phyloP scores from a whole-genome alignment of 1,140 invertebrate genomes.

The Andricus grossulariae region DNA sequence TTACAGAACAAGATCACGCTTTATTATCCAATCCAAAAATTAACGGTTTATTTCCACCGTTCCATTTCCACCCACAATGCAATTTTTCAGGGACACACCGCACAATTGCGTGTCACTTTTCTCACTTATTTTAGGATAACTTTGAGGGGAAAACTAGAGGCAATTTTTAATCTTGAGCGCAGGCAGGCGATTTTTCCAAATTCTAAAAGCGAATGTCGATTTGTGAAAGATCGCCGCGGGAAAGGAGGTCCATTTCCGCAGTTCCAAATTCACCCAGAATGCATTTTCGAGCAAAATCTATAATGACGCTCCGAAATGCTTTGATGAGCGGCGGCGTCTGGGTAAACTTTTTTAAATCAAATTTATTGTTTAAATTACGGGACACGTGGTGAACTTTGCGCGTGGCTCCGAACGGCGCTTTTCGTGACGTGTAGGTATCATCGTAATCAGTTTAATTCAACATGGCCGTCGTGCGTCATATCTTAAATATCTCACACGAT shows the following conservation, averaged over 20 bases:
- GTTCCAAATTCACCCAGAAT: slow-evolving; percentile 48
- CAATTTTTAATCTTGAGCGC: neutral
- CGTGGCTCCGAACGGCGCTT: slow-evolving; percentile 23
- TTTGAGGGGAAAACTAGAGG: neutral
- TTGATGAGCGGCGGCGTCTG: neutral
- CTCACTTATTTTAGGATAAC: neutral
- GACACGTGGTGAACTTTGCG: slow-evolving; percentile 40
- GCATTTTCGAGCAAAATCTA: slow-evolving; percentile 56
- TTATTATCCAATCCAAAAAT: slow-evolving; percentile 62
- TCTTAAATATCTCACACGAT: slow-evolving; percentile 30
- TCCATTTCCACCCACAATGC: slow-evolving; percentile 64
- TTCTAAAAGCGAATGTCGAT: neutral
- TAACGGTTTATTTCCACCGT: slow-evolving; percentile 64
- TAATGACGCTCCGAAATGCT: slow-evolving; percentile 47
- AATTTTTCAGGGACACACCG: slow-evolving; percentile 38
- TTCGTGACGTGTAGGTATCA: slow-evolving; percentile 47
- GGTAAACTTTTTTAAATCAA: slow-evolving; percentile 7
- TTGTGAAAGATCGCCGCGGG: slow-evolving; percentile 22
- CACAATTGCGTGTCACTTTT: slow-evolving; percentile 13
- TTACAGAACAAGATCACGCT: slow-evolving; percentile 49
- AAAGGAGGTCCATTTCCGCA: slow-evolving; percentile 44
- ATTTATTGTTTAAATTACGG: slow-evolving; percentile 43
- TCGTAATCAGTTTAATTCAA: slow-evolving; percentile 54
- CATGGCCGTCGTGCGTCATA: slow-evolving; percentile 47
- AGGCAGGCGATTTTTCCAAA: neutral